Conservation (phyloP, 2,113 vertebrate species). For the Lanius ludovicianus region DNA sequence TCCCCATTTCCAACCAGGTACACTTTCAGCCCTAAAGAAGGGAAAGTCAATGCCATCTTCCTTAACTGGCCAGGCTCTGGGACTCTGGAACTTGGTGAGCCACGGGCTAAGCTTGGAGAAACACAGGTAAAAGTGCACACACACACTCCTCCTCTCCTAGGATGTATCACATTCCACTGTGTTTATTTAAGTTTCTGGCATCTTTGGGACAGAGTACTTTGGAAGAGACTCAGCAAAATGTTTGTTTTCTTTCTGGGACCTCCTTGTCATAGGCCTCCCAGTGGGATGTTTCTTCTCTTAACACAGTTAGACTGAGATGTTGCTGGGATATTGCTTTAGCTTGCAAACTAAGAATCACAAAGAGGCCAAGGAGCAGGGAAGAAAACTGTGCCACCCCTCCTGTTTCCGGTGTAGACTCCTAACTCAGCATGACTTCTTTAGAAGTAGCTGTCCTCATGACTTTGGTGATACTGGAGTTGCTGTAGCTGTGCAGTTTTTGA, state of each 20-base stretch:
- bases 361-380: neutral
- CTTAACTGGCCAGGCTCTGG: slow-evolving; percentile 84
- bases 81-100: slow-evolving; percentile 78
- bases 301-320: neutral
- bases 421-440: neutral
- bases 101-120: slow-evolving; percentile 56
- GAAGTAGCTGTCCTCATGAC: neutral
- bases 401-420: neutral
- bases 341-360: neutral
- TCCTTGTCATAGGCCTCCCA: neutral
- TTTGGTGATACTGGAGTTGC: neutral
- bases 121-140: slow-evolving; percentile 79
- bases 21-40: slow-evolving; percentile 78
- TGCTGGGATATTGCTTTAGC: neutral
- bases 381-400: neutral
- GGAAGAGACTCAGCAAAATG: neutral
- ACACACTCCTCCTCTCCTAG: neutral
- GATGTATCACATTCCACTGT: neutral
- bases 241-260: neutral
- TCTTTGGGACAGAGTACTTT: neutral
- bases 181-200: neutral
- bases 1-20: slow-evolving; percentile 79
- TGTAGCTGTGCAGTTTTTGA: neutral
- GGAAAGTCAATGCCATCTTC: slow-evolving; percentile 82
- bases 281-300: neutral